phyloP scores from a whole-genome alignment of 2,113 vertebrate species.

The Lophotis ruficrista region DNA sequence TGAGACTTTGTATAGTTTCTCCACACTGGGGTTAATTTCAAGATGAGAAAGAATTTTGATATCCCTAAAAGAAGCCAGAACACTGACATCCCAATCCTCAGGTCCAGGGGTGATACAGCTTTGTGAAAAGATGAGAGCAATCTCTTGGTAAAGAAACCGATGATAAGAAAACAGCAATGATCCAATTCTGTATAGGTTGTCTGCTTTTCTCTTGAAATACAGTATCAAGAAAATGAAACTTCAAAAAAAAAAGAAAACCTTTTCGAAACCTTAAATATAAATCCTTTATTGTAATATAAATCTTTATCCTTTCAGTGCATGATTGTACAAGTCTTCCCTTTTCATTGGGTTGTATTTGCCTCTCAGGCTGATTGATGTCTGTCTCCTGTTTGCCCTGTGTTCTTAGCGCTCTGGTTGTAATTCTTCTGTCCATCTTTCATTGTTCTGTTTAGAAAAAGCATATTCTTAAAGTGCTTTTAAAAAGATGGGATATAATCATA shows the following conservation, averaged over 20 bases:
- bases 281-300: constrained; percentile 69
- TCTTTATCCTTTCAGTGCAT: constrained; percentile 54
- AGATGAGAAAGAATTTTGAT: constrained; percentile 34
- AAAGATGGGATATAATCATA: constrained; percentile 47
- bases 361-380: constrained; percentile 67
- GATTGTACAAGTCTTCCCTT: constrained; percentile 48
- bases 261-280: constrained; percentile 53
- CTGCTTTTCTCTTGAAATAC: constrained; percentile 61
- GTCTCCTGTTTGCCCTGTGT: constrained; percentile 58
- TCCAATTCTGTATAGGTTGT: constrained; percentile 47
- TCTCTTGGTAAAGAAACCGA: constrained; percentile 45
- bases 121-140: constrained; percentile 69
- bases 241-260: background rate
- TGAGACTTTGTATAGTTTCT: background rate
- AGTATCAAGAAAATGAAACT: constrained; percentile 61
- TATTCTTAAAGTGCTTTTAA: constrained; percentile 37
- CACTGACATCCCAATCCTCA: constrained; percentile 7
- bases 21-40: constrained; percentile 25
- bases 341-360: constrained; percentile 52
- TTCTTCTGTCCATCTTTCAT: constrained; percentile 68
- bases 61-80: constrained; percentile 5
- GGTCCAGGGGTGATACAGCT: constrained; percentile 42
- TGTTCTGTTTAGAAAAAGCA: constrained; percentile 58
- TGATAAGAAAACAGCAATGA: constrained; percentile 62
- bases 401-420: background rate